These are phyloP conservation scores for Rhaphigaster nebulosa DNA, from an alignment of 2,888 invertebrate species.

Conservation along the genomic window DNA sequence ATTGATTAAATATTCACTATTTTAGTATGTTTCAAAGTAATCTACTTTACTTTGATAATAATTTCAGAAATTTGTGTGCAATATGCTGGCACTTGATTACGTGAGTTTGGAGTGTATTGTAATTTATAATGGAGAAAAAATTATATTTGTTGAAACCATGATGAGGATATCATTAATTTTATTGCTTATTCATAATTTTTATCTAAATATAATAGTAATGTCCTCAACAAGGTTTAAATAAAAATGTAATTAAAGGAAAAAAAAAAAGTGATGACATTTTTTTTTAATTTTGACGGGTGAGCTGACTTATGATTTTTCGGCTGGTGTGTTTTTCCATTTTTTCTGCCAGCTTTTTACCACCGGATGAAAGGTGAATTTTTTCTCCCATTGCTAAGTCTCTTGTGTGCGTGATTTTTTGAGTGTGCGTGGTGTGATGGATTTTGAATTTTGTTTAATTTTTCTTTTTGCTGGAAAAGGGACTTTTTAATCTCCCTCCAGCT, in stretches of 20 bases:
- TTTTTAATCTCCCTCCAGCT: constrained; percentile 55
- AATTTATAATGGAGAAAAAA: constrained; percentile 42
- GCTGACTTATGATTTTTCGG: constrained; percentile 60
- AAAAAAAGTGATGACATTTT: constrained; percentile 54
- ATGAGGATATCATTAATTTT: constrained; percentile 33
- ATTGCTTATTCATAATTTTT: not conserved
- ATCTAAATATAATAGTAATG: not conserved
- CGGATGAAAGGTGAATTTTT: constrained; percentile 57
- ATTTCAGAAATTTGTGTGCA: constrained; percentile 59
- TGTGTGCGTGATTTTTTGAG: constrained; percentile 59
- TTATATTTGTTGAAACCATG: constrained; percentile 43
- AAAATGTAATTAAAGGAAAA: not conserved
- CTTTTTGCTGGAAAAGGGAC: constrained; percentile 53
- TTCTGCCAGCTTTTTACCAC: constrained; percentile 59
- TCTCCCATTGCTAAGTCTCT: constrained; percentile 53
- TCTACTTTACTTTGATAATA: constrained; percentile 15
- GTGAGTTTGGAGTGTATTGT: constrained; percentile 53
- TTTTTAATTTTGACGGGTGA: constrained; percentile 59
- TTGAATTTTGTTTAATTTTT: constrained; percentile 53
- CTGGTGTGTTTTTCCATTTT: constrained; percentile 60
- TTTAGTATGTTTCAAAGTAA: not conserved
- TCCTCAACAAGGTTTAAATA: constrained; percentile 52
- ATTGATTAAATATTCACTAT: constrained; percentile 16
- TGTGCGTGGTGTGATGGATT: constrained; percentile 55
- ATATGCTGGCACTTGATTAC: constrained; percentile 58